These are phyloP conservation scores for Naso thynnoides DNA, from an alignment of 2,797 vertebrate species.

Conservation along the genomic window DNA sequence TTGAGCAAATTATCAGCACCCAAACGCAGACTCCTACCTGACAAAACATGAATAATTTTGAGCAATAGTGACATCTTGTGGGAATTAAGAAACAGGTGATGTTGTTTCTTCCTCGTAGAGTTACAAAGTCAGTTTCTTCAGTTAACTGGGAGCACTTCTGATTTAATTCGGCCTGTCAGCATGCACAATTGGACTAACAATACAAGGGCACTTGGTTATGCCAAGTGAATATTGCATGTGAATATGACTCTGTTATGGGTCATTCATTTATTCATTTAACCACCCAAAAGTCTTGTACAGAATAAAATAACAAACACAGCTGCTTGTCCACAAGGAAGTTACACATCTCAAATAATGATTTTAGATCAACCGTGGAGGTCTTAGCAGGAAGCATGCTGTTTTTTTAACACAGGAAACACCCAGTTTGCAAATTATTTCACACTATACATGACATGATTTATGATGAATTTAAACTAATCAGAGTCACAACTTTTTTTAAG, in stretches of 20 bases:
- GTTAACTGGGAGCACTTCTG: conserved; percentile 16
- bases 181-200: conserved; percentile 1
- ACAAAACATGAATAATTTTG: conserved; percentile 22
- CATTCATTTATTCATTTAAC: neutral
- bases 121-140: neutral
- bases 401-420: conserved; percentile 30
- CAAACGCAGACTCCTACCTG: neutral
- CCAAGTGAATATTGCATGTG: neutral
- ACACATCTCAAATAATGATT: neutral
- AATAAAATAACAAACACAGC: conserved; percentile 5
- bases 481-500: conserved; percentile 6
- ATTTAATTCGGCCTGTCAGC: conserved; percentile 10
- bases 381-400: neutral
- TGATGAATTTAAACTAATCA: conserved; percentile 7
- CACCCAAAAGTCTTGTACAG: neutral
- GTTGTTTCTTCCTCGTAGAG: conserved; percentile 12
- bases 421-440: neutral
- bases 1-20: neutral
- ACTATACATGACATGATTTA: neutral
- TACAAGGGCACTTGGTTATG: neutral
- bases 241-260: neutral
- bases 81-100: conserved; percentile 49
- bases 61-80: conserved; percentile 82
- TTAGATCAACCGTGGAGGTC: neutral
- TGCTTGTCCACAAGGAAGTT: neutral